phyloP scores from a whole-genome alignment of 2,113 vertebrate species.

The Chrysochloris asiatica region DNA sequence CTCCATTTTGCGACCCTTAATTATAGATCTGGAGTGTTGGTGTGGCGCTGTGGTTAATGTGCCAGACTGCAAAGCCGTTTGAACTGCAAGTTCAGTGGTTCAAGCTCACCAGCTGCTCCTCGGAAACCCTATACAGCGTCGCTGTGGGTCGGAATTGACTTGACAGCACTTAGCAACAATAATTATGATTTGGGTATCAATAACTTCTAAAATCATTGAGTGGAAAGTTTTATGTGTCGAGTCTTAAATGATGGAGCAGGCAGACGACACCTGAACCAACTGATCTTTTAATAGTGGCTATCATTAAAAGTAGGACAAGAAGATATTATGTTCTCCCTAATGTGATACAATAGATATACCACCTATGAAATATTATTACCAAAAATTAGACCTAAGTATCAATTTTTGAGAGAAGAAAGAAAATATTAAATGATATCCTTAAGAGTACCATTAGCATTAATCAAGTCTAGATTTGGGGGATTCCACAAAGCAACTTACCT shows the following conservation, averaged over 20 bases:
- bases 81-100: too few species aligned
- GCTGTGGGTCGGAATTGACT: too few species aligned
- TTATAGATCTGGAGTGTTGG: too few species aligned
- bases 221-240: not conserved
- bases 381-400: conserved; percentile 24
- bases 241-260: not conserved
- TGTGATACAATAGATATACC: not conserved
- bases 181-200: conserved; percentile 3
- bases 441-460: not conserved
- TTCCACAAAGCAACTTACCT: not conserved
- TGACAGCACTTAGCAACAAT: too few species aligned
- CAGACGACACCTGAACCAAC: not conserved
- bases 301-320: conserved; percentile 15
- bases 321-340: conserved; percentile 21
- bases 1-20: not conserved
- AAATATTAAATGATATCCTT: conserved; percentile 18
- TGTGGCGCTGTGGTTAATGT: too few species aligned
- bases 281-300: too few species aligned
- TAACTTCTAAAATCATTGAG: not conserved
- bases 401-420: not conserved
- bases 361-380: not conserved
- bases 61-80: too few species aligned
- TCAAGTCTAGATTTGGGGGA: not conserved
- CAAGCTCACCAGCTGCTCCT: too few species aligned
- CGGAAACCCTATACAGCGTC: too few species aligned